phyloP scores from a whole-genome alignment of 1,140 invertebrate species.

The Drosophila kohkoa region DNA sequence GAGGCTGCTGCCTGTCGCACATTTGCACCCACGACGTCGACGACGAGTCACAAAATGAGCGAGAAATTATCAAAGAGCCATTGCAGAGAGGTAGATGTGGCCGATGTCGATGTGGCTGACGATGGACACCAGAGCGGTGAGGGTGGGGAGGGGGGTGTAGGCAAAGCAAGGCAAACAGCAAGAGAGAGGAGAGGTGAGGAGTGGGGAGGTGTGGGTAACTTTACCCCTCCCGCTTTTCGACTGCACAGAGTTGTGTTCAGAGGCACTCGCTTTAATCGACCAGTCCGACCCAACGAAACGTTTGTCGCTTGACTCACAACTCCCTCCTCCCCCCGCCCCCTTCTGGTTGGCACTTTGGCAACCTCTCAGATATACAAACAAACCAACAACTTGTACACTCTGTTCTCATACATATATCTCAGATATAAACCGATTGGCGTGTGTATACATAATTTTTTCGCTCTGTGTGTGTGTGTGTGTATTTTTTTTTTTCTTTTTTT shows the following conservation, averaged over 20 bases:
- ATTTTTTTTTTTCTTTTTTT: neutral
- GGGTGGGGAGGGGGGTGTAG: neutral
- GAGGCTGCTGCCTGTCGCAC: conserved; percentile 25
- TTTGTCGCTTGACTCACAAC: conserved; percentile 31
- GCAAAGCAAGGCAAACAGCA: no score
- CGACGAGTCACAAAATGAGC: conserved; percentile 63
- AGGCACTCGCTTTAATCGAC: conserved; percentile 41
- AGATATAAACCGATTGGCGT: conserved; percentile 51
- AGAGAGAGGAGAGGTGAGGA: no score
- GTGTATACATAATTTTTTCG: conserved; percentile 53
- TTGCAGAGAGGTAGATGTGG: conserved; percentile 3
- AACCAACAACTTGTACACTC: neutral
- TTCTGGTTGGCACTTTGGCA: neutral
- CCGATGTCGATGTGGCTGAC: neutral
- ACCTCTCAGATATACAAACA: conserved; percentile 28
- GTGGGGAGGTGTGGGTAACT: conserved; percentile 10
- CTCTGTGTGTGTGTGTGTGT: conserved; percentile 29
- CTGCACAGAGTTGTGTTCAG: neutral
- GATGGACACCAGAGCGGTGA: neutral
- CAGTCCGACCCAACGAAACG: conserved; percentile 35
- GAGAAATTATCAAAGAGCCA: conserved; percentile 66
- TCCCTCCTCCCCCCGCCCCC: neutral
- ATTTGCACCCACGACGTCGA: conserved; percentile 52
- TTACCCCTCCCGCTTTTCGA: neutral
- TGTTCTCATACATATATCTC: conserved; percentile 19